These are phyloP conservation scores for Acanthurus lineatus DNA, from an alignment of 2,797 vertebrate genomes.

Conservation along the genomic window DNA sequence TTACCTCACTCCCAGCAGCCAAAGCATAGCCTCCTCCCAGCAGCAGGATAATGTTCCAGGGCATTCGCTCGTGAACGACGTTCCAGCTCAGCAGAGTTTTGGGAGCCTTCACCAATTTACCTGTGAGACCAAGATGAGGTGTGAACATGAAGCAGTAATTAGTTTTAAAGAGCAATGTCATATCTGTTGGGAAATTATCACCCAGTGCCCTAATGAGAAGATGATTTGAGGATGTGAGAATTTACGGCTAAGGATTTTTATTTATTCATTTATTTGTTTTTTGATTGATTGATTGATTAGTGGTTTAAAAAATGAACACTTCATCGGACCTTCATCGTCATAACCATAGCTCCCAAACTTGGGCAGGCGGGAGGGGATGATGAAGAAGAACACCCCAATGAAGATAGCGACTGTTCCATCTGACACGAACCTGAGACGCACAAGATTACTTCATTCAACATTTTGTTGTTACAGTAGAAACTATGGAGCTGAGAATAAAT, in stretches of 20 bases:
- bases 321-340: conserved; percentile 43
- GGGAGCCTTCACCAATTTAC: conserved; percentile 62
- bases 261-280: background rate
- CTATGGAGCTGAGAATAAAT: background rate
- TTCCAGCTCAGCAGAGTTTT: conserved; percentile 86
- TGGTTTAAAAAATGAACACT: background rate
- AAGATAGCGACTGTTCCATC: conserved; percentile 92
- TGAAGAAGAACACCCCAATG: conserved; percentile 86
- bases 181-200: conserved; percentile 6
- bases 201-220: background rate
- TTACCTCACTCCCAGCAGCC: conserved; percentile 94
- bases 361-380: conserved; percentile 86
- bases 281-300: background rate
- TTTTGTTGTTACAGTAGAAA: background rate
- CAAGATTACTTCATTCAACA: background rate
- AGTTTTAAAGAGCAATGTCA: conserved; percentile 4
- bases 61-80: conserved; percentile 90
- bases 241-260: background rate
- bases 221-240: conserved; percentile 11
- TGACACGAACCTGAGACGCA: conserved; percentile 79
- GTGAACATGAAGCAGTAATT: conserved; percentile 31
- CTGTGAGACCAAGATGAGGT: conserved; percentile 48
- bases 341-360: conserved; percentile 34
- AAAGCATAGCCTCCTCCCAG: conserved; percentile 95
- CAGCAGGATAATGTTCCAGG: conserved; percentile 94